A percentile compares a stretch with the other conserved stretches of the same genome.
These are phyloP conservation scores for Stenopsyche tienmushanensis DNA, from an alignment of 1,140 invertebrate genomes.

Conservation along the genomic window DNA sequence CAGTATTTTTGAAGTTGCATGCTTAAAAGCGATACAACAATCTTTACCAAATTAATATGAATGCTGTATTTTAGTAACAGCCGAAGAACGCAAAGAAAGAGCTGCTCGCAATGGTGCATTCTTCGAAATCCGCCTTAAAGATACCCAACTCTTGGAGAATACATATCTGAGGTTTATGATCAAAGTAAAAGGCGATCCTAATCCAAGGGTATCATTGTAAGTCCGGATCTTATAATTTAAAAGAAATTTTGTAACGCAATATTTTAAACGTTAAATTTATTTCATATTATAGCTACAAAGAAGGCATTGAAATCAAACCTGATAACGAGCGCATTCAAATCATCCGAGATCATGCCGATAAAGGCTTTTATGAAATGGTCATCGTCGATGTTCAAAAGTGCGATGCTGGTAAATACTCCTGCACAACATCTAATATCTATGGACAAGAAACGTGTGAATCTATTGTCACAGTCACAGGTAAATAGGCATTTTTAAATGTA, in stretches of 20 bases:
- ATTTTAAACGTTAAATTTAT: not conserved
- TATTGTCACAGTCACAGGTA: conserved; percentile 75
- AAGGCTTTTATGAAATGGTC: conserved; percentile 87
- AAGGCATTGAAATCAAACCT: conserved; percentile 70
- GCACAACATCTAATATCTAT: conserved; percentile 80
- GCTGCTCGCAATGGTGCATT: conserved; percentile 72
- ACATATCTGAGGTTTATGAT: conserved; percentile 88
- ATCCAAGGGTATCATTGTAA: conserved; percentile 83
- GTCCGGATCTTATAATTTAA: conserved; percentile 46
- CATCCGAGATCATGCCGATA: conserved; percentile 71
- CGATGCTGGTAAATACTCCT: conserved; percentile 89
- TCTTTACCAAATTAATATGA: too few relatives aligned
- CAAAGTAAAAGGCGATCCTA: conserved; percentile 83
- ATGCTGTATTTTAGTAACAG: conserved; percentile 65
- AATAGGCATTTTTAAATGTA: not conserved
- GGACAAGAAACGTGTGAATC: conserved; percentile 78
- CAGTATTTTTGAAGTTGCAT: too few relatives aligned
- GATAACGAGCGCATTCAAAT: conserved; percentile 72
- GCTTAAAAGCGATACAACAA: too few relatives aligned
- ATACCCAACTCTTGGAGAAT: conserved; percentile 83
- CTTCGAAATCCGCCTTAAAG: conserved; percentile 80
- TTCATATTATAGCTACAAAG: conserved; percentile 70
- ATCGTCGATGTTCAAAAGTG: conserved; percentile 76
- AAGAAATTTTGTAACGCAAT: not conserved
- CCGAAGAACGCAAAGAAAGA: conserved; percentile 69